Base-by-base conservation (phyloP, 37 sponge, comb jelly and placozoan species). In the Oscarella lobularis region DNA sequence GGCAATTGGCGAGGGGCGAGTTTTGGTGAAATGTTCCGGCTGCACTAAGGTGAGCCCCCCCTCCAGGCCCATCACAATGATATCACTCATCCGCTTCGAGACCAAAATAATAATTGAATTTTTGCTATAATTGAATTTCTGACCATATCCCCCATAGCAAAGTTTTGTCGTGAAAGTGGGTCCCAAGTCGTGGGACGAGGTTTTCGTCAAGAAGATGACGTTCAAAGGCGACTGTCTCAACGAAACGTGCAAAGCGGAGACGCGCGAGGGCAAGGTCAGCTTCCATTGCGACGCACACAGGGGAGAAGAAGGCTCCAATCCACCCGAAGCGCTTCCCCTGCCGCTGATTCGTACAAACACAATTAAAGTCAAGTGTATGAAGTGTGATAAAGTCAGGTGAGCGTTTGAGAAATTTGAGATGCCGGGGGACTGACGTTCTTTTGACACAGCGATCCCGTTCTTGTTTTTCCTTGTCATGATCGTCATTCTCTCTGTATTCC, bases 121-220 rank as follows among this genome's bases (percentile, higher is more conserved):
- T n/a, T n/a, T n/a, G n/a, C n/a, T n/a, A n/a, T n/a, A n/a, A n/a
- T n/a, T n/a, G n/a, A n/a, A n/a, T n/a, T n/a, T n/a, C n/a, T n/a
- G n/a, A n/a, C n/a, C n/a, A n/a, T n/a, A n/a, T n/a, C n/a, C 20
- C 14, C 20, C 20, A 20, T 48, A 48, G 60, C 60, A 48, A 48
- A 48, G 60, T 48, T 48, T 48, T 48, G 60, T 48, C 9, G 60
- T 48, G 14, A 48, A 48, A 20, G 20, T 27, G 60, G 60, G 60
- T 48, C 60, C 60, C 60, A 48, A 48, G 60, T 48, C 60, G 20
- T 48, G 60, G 60, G 60, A 48, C 60, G 60, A 48, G 20, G 60
- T 48, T 20, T 20, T 48, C 9, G 60, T 48, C 9, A 48, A 48
- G 60, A 9, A 48, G 20, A 48, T 20, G 60, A 20, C 9, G 9